Conservation (phyloP, 2,797 vertebrate species). For the Centropyge bicolor region DNA sequence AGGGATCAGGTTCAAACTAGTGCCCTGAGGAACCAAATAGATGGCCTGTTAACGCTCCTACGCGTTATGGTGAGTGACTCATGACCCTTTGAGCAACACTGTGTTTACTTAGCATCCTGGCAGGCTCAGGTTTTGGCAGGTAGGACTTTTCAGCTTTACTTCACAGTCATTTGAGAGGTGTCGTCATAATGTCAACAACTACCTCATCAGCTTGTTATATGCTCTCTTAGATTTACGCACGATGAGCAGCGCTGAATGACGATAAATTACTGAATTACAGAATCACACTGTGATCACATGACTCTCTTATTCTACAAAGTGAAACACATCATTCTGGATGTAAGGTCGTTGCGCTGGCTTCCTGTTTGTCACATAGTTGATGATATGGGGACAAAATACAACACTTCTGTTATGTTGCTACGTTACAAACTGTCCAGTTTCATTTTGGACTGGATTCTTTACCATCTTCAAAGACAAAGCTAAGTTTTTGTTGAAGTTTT, state of each 20-base stretch:
- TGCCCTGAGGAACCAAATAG: slow-evolving; percentile 53
- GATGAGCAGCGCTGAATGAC: background rate
- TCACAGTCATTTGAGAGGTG: slow-evolving; percentile 41
- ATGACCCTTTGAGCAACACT: slow-evolving; percentile 38
- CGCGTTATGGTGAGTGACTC: slow-evolving; percentile 54
- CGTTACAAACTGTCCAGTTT: too few relatives aligned
- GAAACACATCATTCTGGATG: too few relatives aligned
- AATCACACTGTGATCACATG: background rate
- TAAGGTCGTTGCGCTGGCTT: too few relatives aligned
- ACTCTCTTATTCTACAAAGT: background rate
- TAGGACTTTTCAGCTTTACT: slow-evolving; percentile 40
- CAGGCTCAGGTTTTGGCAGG: slow-evolving; percentile 60
- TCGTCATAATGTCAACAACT: slow-evolving; percentile 56
- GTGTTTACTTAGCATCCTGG: slow-evolving; percentile 64
- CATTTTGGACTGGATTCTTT: too few relatives aligned
- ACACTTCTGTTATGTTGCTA: too few relatives aligned
- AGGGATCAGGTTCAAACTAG: slow-evolving; percentile 57
- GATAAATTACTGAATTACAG: background rate
- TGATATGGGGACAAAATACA: too few relatives aligned
- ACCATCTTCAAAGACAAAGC: too few relatives aligned
- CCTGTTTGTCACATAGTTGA: too few relatives aligned
- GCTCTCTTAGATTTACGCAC: background rate
- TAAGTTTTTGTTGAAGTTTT: too few relatives aligned
- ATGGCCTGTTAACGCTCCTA: slow-evolving; percentile 50
- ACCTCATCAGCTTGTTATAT: slow-evolving; percentile 40